These are phyloP conservation scores for Xestoiulus laeticollis DNA, from an alignment of 2,888 invertebrate species.

Conservation along the genomic window DNA sequence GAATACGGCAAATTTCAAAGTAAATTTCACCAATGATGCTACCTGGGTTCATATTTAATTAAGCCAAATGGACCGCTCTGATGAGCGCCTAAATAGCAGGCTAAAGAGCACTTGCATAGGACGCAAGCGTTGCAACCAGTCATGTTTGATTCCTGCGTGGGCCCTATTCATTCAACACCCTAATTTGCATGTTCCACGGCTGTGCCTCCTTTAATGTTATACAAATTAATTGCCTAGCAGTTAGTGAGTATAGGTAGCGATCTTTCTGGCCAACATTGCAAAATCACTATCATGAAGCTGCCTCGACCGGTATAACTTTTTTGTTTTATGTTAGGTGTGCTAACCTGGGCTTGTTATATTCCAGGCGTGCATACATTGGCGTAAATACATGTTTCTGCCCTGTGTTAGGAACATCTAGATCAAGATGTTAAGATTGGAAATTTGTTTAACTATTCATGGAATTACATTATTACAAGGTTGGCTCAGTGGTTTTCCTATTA, in stretches of 20 bases:
- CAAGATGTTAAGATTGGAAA: too few relatives aligned
- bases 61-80: neutral
- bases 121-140: neutral
- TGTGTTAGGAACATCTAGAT: too few relatives aligned
- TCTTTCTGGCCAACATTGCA: too few relatives aligned
- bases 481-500: too few relatives aligned
- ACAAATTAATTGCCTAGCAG: neutral
- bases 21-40: neutral
- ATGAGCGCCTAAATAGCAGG: neutral
- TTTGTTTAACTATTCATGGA: too few relatives aligned
- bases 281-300: too few relatives aligned
- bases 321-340: too few relatives aligned
- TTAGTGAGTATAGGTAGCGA: neutral
- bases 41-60: neutral
- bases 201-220: neutral
- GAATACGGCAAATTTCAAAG: neutral
- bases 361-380: too few relatives aligned
- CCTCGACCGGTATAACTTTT: too few relatives aligned
- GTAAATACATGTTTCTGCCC: too few relatives aligned
- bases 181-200: slow-evolving; percentile 8
- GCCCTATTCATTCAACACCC: neutral
- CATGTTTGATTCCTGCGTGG: neutral
- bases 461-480: too few relatives aligned
- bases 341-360: too few relatives aligned
- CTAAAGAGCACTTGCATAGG: neutral